Evolutionary conservation across 2,797 vertebrate genomes (phyloP).

Genomic region (Acipenser ruthenus): DNA sequence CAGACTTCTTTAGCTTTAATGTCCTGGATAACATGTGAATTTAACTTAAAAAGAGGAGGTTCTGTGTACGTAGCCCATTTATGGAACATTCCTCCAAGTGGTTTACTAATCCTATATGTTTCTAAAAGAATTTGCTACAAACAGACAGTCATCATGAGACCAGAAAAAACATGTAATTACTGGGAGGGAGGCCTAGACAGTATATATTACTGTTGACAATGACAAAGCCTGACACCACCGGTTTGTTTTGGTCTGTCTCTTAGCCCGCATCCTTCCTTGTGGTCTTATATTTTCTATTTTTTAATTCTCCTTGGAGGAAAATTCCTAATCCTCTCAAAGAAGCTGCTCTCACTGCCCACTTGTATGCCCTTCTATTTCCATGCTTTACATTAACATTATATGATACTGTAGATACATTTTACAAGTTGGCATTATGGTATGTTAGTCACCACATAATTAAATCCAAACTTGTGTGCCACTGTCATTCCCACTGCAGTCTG

Average conservation of each 20-base stretch:
- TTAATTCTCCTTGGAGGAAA: neutral
- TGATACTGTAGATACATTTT: neutral
- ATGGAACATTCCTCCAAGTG: conserved; percentile 28
- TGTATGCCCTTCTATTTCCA: neutral
- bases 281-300: conserved; percentile 4
- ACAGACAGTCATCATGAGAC: conserved; percentile 13
- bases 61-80: conserved; percentile 23
- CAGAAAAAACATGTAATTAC: conserved; percentile 31
- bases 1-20: neutral
- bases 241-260: neutral
- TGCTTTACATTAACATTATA: neutral
- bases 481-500: neutral
- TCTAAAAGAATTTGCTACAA: conserved; percentile 1
- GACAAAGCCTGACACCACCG: neutral
- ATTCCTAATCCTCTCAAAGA: neutral
- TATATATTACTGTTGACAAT: conserved; percentile 3
- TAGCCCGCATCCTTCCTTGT: conserved; percentile 8
- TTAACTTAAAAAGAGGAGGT: neutral
- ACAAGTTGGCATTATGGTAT: neutral
- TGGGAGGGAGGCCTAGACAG: conserved; percentile 24
- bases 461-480: neutral
- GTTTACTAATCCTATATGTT: conserved; percentile 3
- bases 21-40: conserved; percentile 1
- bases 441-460: neutral
- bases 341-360: neutral